Evolutionary conservation across 2,888 invertebrate species (phyloP).

Genomic region (Hirudinaria manillensis): DNA sequence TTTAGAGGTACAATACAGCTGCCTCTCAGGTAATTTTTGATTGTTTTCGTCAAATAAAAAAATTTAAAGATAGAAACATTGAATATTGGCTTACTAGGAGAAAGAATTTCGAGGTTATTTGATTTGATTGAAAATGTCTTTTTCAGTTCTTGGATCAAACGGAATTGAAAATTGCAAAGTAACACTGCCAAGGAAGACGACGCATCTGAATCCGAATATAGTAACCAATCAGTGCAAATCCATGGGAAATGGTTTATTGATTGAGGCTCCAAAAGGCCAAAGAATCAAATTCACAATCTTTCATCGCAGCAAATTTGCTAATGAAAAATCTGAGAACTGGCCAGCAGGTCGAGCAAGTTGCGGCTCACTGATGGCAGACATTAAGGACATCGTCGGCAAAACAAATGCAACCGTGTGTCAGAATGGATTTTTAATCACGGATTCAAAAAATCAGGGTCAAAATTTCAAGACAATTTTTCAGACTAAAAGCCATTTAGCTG

Average conservation of each 20-base stretch:
- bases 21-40: constrained; percentile 12
- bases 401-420: not conserved
- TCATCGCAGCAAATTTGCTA: not conserved
- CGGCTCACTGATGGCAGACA: not conserved
- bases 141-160: not conserved
- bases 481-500: not conserved
- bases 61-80: not conserved
- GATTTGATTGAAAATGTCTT: not conserved
- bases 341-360: not conserved
- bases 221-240: not conserved
- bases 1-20: constrained; percentile 25
- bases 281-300: constrained; percentile 12
- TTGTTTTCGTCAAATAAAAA: not conserved
- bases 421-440: constrained; percentile 10
- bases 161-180: not conserved
- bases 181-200: not conserved
- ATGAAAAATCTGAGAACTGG: not conserved
- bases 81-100: too few relatives aligned
- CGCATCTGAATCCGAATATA: not conserved
- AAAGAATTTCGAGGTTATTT: not conserved
- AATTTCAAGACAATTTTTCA: not conserved
- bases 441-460: not conserved
- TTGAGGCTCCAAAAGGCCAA: constrained; percentile 20
- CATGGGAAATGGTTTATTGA: not conserved
- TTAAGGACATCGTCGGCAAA: not conserved